phyloP scores from a whole-genome alignment of 2,888 invertebrate species.

The Chymomyza procnemis region DNA sequence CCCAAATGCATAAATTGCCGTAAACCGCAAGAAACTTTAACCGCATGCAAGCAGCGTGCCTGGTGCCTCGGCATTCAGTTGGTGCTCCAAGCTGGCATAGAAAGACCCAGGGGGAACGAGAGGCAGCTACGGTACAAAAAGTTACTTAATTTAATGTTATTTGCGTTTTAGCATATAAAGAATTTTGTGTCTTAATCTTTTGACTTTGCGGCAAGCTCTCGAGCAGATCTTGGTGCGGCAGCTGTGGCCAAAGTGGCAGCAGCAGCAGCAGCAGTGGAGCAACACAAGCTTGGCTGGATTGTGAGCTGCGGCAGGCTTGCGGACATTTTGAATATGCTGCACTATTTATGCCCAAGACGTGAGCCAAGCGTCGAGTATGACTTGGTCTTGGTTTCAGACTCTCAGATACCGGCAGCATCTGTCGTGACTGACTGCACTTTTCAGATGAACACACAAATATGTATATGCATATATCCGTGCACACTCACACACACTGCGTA shows the following conservation, averaged over 20 bases:
- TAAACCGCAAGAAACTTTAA: conserved; percentile 75
- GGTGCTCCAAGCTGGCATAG: conserved; percentile 27
- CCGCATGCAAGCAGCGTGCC: conserved; percentile 32
- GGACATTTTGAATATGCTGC: conserved; percentile 67
- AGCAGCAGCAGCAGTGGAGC: too few species aligned
- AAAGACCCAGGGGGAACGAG: background rate
- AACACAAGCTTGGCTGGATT: background rate
- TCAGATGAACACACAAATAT: conserved; percentile 24
- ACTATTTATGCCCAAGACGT: conserved; percentile 74
- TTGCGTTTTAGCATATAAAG: conserved; percentile 78
- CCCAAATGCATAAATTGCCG: conserved; percentile 68
- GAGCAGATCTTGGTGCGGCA: conserved; percentile 6
- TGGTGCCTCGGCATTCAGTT: conserved; percentile 13
- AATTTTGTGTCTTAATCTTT: conserved; percentile 79
- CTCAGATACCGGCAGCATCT: background rate
- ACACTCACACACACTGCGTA: background rate
- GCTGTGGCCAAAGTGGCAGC: background rate
- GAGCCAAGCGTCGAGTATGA: conserved; percentile 32
- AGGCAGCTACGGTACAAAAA: conserved; percentile 59
- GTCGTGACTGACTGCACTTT: conserved; percentile 55
- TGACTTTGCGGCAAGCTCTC: conserved; percentile 58
- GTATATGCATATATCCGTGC: background rate
- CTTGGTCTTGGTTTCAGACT: background rate
- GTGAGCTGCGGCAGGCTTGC: conserved; percentile 12
- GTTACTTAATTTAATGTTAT: conserved; percentile 78